Base-by-base conservation (phyloP, 2,888 invertebrate species). In the Callyntrura guangdongensis region DNA sequence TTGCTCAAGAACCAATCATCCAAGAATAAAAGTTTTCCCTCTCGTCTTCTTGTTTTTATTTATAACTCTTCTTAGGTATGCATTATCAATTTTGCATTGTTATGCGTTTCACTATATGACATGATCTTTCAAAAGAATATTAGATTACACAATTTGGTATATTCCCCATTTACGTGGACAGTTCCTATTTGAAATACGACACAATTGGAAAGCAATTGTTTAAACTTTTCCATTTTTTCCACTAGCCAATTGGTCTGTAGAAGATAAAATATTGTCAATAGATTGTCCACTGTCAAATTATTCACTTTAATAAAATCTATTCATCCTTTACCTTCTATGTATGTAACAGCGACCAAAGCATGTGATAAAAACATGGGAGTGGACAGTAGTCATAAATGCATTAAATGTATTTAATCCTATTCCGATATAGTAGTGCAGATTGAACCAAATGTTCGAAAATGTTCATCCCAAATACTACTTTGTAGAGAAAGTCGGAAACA, bases 11-110 rank as follows among this genome's bases (percentile, higher is more conserved):
- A 67, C 53, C 81, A 90, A 83, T 87, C 90, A 88, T 85, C 69
- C 61, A 88, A 87, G 92, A 89, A 89, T 83, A 59, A 83, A 89
- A 89, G 89, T 89, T 89, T 88, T 64, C 36, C 0, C 27, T 81
- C 6, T 17, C 17, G 6, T 56, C 4, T 1, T 45, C 47, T 36
- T 14, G 0, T 81, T 27, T 17, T 36, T 6, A 6, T 36, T 4
- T 36, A 2, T 36, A 36, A 36, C 6, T 6, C 36, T 6, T 36
- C n/a, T n/a, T n/a, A n/a, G n/a, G n/a, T n/a, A n/a, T n/a, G n/a
- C n/a, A n/a, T n/a, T n/a, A n/a, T n/a, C n/a, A n/a, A 36, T 36
- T 36, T 36, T 36, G 2, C 36, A 2, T 36, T 36, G 36, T 53
- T 53, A 53, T 53, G 53, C n/a, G 11, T 53, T n/a, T n/a, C n/a